phyloP scores from a whole-genome alignment of 2,113 vertebrate genomes.

The Channa argus region DNA sequence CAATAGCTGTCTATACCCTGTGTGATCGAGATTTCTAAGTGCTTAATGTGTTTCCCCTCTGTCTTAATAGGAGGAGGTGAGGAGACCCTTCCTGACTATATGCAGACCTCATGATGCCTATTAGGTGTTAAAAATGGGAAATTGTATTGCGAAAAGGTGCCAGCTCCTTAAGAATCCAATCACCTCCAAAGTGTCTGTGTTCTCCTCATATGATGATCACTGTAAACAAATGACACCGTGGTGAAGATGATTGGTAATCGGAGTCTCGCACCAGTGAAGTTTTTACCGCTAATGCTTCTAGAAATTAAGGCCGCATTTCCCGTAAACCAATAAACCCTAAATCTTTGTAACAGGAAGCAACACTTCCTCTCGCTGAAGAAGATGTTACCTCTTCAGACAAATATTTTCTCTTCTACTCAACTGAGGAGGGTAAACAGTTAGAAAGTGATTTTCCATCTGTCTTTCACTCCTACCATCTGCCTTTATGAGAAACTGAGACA shows the following conservation, averaged over 20 bases:
- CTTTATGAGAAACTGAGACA: conserved; percentile 17
- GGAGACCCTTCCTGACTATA: neutral
- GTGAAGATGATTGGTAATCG: conserved; percentile 20
- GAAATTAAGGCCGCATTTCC: conserved; percentile 29
- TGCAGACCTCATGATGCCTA: neutral
- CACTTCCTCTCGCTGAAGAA: conserved; percentile 7
- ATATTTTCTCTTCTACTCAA: conserved; percentile 30
- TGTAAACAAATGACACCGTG: conserved; percentile 10
- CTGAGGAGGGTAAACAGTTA: conserved; percentile 29
- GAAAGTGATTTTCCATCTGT: conserved; percentile 53
- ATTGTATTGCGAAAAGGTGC: too few relatives aligned
- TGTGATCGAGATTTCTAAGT: conserved; percentile 8
- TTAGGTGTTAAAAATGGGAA: neutral
- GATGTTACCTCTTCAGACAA: conserved; percentile 21
- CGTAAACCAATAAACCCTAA: conserved; percentile 20
- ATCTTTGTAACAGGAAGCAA: conserved; percentile 23
- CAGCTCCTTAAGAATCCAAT: neutral
- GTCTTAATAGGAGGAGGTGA: too few relatives aligned
- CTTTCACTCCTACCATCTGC: conserved; percentile 38
- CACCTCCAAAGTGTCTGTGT: neutral
- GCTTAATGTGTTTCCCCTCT: neutral
- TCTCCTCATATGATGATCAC: neutral
- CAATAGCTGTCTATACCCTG: conserved; percentile 26
- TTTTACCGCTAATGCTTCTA: conserved; percentile 23
- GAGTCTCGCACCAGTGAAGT: neutral